Base-by-base conservation (phyloP, 2,113 vertebrate genomes). In the Gambusia holbrooki region DNA sequence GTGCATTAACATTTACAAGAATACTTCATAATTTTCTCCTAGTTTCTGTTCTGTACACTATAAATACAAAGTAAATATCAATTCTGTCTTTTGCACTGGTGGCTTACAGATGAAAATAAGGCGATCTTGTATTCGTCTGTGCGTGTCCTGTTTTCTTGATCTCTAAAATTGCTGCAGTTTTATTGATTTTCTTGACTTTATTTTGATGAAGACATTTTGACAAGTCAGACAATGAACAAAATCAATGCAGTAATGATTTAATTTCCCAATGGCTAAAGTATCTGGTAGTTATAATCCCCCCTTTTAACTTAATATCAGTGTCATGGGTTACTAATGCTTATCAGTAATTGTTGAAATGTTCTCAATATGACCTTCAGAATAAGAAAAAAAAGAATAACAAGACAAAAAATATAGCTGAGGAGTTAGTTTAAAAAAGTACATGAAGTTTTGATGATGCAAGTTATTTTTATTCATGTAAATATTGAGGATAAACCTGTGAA, bases 181-280 rank as follows among this genome's bases (percentile, higher is more conserved):
- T 68, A 73, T 45, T 66, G 29, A 45, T 48, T 66, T 61, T 71
- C 33, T 25, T 9, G 30, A 32, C 28, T 63, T 13, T 15, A 22
- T 25, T 58, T 58, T n/a, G 17, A 48, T 35, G 10, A 28, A 28
- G 15, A 19, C 8, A 45, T 45, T 62, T 73, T 63, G 37, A 62
- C 61, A 22, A 69, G 5, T 2, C 19, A 48, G 37, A 30, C 27
- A 40, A 19, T 25, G 30, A 76, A 62, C 63, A 32, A 74, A 71
- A 30, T 51, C 32, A 54, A 62, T 51, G 14, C 28, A 40, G 32
- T 30, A 13, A 19, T 35, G 19, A 67, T 67, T 62, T 48, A 29
- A 48, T 73, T 48, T n/a, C 4, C n/a, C 32, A 45, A 61, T 64
- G 60, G 42, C 27, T 68, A 28, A 68, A 72, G 70, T 32, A 14